Conservation (phyloP, 1,140 invertebrate species). For the Dolichoris vasculosae region DNA sequence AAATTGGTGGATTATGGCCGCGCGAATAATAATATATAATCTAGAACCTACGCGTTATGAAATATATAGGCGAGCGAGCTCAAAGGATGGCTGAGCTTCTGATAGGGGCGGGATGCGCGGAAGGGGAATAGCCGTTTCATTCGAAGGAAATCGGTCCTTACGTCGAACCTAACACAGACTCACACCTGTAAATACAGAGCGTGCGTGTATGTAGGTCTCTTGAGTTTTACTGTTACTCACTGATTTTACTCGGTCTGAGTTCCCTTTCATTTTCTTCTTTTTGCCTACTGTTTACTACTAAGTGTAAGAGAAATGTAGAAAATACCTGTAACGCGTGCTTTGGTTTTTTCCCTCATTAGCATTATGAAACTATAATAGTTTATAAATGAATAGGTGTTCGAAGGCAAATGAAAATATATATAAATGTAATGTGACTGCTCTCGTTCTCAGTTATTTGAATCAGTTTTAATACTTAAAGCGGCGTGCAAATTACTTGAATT, state of each 20-base stretch:
- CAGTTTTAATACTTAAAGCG: background rate
- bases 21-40: background rate
- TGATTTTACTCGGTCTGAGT: background rate
- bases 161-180: background rate
- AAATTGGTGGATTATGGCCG: slow-evolving; percentile 32
- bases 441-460: background rate
- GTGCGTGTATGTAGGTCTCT: background rate
- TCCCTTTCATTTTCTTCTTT: background rate
- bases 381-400: slow-evolving; percentile 18
- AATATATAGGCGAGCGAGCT: background rate
- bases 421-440: background rate
- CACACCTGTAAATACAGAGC: too few species aligned
- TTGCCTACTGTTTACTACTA: background rate
- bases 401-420: background rate
- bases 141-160: background rate
- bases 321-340: background rate
- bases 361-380: slow-evolving; percentile 21
- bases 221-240: background rate
- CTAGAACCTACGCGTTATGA: slow-evolving; percentile 12
- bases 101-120: background rate
- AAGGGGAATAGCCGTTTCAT: background rate
- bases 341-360: slow-evolving; percentile 19
- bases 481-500: background rate
- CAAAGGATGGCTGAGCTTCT: background rate
- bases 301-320: background rate